Conservation (phyloP, 1,140 invertebrate genomes). For the Aphelinus certus region DNA sequence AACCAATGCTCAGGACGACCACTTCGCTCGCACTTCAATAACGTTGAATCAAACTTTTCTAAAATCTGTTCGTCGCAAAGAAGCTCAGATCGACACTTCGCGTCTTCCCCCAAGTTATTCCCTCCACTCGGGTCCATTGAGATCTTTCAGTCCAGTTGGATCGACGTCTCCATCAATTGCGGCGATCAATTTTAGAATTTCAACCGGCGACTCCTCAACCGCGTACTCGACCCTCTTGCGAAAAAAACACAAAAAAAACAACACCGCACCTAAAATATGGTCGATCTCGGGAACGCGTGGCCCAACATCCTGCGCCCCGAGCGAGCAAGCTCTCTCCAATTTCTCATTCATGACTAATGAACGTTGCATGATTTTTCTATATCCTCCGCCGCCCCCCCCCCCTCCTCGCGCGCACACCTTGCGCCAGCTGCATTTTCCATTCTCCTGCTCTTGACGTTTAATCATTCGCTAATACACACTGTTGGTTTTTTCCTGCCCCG, state of each 20-base stretch:
- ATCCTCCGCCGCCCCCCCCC: neutral
- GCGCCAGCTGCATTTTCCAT: slow-evolving; percentile 11
- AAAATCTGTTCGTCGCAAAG: no score
- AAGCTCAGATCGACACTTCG: neutral
- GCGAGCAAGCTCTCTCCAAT: slow-evolving; percentile 21
- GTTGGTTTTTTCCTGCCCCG: slow-evolving; percentile 45
- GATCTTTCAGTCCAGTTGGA: no score
- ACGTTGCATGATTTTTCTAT: slow-evolving; percentile 31
- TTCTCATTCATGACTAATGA: slow-evolving; percentile 37
- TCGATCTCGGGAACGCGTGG: neutral
- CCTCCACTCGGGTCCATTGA: neutral
- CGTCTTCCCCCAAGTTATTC: neutral
- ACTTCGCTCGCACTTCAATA: no score
- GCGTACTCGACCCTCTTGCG: no score
- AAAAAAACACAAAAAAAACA: neutral
- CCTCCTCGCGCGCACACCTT: no score
- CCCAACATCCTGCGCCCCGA: no score
- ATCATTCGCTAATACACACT: slow-evolving; percentile 39
- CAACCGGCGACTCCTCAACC: no score
- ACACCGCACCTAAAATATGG: neutral
- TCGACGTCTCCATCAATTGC: no score
- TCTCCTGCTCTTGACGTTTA: slow-evolving; percentile 39
- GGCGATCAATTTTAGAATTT: no score
- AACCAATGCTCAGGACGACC: no score
- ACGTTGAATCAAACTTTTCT: no score